phyloP scores from a whole-genome alignment of 37 sponge, comb jelly and placozoan species.

The Ianthella basta region DNA sequence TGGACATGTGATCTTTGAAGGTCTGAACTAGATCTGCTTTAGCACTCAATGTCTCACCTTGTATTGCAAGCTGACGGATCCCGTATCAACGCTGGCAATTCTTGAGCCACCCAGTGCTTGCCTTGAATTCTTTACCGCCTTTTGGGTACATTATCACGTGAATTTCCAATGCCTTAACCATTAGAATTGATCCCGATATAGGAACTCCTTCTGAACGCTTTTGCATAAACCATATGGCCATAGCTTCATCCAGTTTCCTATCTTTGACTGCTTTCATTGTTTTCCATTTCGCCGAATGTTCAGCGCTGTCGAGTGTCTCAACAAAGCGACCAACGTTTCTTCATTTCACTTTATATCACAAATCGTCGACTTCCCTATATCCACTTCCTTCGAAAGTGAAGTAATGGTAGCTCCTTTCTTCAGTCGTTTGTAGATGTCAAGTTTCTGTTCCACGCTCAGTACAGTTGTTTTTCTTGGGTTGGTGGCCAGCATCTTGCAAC shows the following conservation, averaged over 20 bases:
- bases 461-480: constrained; percentile 19
- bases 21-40: constrained; percentile 34
- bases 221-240: constrained; percentile 34
- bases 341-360: constrained; percentile 55
- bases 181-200: constrained; percentile 44
- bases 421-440: constrained; percentile 20
- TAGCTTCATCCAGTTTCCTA: constrained; percentile 24
- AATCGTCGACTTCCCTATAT: constrained; percentile 60
- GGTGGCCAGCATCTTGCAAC: background rate
- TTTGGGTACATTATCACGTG: constrained; percentile 26
- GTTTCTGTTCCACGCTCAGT: constrained; percentile 12
- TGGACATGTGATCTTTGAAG: constrained; percentile 35
- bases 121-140: constrained; percentile 12
- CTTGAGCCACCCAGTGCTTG: constrained; percentile 32
- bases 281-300: constrained; percentile 16
- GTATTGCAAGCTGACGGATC: constrained; percentile 19
- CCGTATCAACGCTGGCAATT: constrained; percentile 27
- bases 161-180: constrained; percentile 39
- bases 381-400: constrained; percentile 45
- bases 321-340: constrained; percentile 47
- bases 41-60: constrained; percentile 46
- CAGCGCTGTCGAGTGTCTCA: constrained; percentile 18
- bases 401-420: constrained; percentile 29
- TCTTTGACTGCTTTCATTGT: constrained; percentile 42
- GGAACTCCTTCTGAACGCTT: constrained; percentile 41